phyloP scores from a whole-genome alignment of 2,888 invertebrate species.

The Onchidella celtica region DNA sequence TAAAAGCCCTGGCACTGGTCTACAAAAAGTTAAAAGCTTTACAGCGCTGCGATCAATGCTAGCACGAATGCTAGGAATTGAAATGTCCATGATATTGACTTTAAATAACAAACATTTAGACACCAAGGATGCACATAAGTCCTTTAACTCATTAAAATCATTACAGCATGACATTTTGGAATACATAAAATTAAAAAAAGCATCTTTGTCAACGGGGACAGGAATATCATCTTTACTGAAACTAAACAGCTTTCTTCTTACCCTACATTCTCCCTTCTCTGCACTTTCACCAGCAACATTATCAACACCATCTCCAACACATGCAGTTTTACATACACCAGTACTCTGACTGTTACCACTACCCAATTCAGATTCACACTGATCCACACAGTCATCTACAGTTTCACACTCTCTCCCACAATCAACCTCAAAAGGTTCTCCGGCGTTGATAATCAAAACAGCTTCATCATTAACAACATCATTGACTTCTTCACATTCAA shows the following conservation, averaged over 20 bases:
- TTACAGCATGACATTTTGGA: neutral
- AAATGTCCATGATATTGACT: neutral
- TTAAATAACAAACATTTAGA: neutral
- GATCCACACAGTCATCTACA: too few species aligned
- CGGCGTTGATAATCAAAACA: neutral
- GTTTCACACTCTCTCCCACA: too few species aligned
- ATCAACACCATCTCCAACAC: too few species aligned
- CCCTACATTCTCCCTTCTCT: neutral
- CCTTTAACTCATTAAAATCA: neutral
- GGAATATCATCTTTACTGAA: neutral
- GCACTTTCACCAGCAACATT: too few species aligned
- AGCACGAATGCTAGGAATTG: neutral
- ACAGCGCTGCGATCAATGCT: neutral
- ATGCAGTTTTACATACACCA: too few species aligned
- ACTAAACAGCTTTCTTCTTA: neutral
- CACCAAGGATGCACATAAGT: neutral
- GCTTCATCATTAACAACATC: neutral
- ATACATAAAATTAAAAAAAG: neutral
- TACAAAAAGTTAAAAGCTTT: neutral
- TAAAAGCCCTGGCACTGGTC: neutral
- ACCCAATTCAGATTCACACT: too few species aligned
- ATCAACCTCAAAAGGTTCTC: neutral
- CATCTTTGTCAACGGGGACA: neutral
- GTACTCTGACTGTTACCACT: too few species aligned
- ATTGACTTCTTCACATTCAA: too few species aligned